Evolutionary conservation across 1,140 invertebrate genomes (phyloP), one percentile per base, ranked within the genome.

Genomic region (Microplitis demolitor): DNA sequence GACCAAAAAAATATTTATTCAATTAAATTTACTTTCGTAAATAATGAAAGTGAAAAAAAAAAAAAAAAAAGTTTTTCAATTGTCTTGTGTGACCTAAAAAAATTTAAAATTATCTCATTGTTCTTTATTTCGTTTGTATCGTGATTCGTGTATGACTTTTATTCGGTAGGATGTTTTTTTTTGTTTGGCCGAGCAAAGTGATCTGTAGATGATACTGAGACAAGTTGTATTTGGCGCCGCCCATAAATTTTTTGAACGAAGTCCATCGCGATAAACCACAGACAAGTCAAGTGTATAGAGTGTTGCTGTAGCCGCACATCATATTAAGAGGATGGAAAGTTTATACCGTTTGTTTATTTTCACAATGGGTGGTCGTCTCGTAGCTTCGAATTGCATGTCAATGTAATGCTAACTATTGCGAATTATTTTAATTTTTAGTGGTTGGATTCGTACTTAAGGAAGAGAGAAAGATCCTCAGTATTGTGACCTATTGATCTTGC

Each of bases 401-500:
- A 62, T 37, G 63, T 56, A 50, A 39, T 13, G 13, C 24, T 24
- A 24, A 24, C 24, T 24, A 24, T 24, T 24, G 24, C 24, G 24
- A 24, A 24, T 24, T 1, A 24, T 24, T 24, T 24, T 24, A 24
- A 24, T 24, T 24, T 24, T 24, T 24, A 24, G 24, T 24, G 24
- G 24, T 24, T 24, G 24, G 24, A 24, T 24, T 24, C 24, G 24
- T 24, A 24, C 24, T 24, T 24, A 24, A 14, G 13, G 50, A 33
- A 58, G 6, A 60, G 14, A 39, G 11, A 45, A 24, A 73, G 61
- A 69, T 70, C 64, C 54, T 62, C 54, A 61, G n/a, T 66, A 66
- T 64, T 13, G 33, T 73, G 71, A 76, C 72, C 74, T 71, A 73
- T 73, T 73, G 74, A 71, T 71, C 72, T 66, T 66, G 51, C n/a